Conservation (phyloP, 2,113 vertebrate species). For the Brachypteracias leptosomus region DNA sequence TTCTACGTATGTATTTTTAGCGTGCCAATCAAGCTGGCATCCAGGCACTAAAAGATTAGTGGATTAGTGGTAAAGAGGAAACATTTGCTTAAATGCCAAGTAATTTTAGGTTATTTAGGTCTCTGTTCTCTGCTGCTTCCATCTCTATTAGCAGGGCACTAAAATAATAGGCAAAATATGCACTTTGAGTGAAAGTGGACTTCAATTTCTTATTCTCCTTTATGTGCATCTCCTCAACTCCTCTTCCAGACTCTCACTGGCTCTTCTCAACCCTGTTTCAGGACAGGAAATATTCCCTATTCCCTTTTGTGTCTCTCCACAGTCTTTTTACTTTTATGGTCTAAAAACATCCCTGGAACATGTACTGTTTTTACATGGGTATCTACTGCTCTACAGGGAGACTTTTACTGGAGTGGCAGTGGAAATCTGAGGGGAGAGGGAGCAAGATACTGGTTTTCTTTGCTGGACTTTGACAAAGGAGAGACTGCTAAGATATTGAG, state of each 20-base stretch:
- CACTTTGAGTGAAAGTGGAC: background rate
- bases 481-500: background rate
- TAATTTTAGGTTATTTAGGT: background rate
- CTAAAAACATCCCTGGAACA: background rate
- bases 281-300: background rate
- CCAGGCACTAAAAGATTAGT: background rate
- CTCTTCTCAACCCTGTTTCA: background rate
- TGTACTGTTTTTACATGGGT: background rate
- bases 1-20: background rate
- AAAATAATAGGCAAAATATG: background rate
- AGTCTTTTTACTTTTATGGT: background rate
- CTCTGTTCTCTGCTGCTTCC: background rate
- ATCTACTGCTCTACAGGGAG: background rate
- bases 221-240: background rate
- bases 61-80: conserved; percentile 15
- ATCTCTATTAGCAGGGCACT: background rate
- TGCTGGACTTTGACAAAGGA: background rate
- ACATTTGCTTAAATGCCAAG: background rate
- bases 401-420: background rate
- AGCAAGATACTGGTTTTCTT: background rate
- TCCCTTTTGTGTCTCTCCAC: background rate
- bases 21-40: background rate
- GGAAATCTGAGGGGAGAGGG: background rate
- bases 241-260: background rate
- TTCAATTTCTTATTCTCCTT: background rate